Evolutionary conservation across 2,113 vertebrate genomes (phyloP).

Genomic region (Stegostoma tigrinum): DNA sequence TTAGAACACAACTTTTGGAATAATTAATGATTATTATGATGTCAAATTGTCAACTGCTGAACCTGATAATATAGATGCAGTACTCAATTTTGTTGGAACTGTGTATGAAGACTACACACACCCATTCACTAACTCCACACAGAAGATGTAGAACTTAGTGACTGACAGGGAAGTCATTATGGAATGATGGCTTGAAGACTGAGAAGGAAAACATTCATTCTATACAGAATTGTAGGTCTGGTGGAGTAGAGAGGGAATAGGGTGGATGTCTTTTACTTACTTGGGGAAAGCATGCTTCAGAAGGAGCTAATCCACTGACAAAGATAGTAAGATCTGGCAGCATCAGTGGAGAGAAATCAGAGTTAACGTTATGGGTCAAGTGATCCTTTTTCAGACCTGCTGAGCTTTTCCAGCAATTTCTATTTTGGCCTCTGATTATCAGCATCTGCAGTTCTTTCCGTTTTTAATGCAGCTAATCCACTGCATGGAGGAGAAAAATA

Average conservation of each 20-base stretch:
- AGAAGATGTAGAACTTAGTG: background rate
- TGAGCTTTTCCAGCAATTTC: too few relatives aligned
- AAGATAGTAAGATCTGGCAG: too few relatives aligned
- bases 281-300: background rate
- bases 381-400: too few relatives aligned
- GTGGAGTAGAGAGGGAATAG: background rate
- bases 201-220: background rate
- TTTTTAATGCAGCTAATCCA: background rate
- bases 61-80: background rate
- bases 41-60: background rate
- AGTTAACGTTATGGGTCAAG: too few relatives aligned
- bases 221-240: background rate
- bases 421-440: too few relatives aligned
- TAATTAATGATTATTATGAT: constrained; percentile 11
- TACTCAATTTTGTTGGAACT: background rate
- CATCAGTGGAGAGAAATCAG: too few relatives aligned
- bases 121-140: background rate
- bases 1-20: background rate
- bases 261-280: background rate
- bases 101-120: background rate
- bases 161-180: background rate
- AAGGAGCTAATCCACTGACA: background rate
- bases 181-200: background rate
- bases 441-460: too few relatives aligned
- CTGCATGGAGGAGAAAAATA: background rate